Evolutionary conservation across 2,797 vertebrate species (phyloP), one percentile per base, ranked within the genome.

Genomic region (Lagorchestes hirsutus): DNA sequence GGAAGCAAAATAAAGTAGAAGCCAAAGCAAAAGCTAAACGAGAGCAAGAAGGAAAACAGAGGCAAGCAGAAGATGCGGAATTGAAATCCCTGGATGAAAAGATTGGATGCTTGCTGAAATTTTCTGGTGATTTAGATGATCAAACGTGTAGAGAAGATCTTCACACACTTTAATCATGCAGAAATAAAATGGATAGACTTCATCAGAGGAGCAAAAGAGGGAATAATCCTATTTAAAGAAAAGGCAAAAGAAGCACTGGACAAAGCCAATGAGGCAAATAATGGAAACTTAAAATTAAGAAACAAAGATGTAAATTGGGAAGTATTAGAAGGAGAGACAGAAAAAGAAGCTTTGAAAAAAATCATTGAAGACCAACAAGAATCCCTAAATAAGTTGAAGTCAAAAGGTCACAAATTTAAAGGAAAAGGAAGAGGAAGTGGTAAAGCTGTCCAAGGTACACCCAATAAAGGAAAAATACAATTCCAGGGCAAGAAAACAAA

Each of bases 401-500:
- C 99, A 98, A 99, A 99, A 99, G 99, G 99, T 99, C 98, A 98
- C 59, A 99, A 98, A 98, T 98, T 98, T 94, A 99, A 99, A 98
- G 99, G 99, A 90, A 99, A 98, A 98, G 99, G 99, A 98, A 99
- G 99, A 98, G 99, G 99, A 98, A 99, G 99, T 59, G 99, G 99
- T 18, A 98, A 99, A 98, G 97, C 98, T 97, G 98, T 99, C 97
- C 98, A 99, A 97, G 98, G 99, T 52, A 98, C 99, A 92, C 98
- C 99, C 97, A 98, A 99, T 92, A 99, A 99, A 94, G 99, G 99
- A 97, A 99, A 99, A 98, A 97, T 98, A 97, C 99, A 99, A 13
- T 99, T 99, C 98, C 99, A 99, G 96, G 99, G 99, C 96, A 99
- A 99, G 98, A 99, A 99, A 99, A 99, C 99, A 0, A 99, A 99